Conservation (phyloP, 2,797 vertebrate species). For the Crenuchus spilurus region DNA sequence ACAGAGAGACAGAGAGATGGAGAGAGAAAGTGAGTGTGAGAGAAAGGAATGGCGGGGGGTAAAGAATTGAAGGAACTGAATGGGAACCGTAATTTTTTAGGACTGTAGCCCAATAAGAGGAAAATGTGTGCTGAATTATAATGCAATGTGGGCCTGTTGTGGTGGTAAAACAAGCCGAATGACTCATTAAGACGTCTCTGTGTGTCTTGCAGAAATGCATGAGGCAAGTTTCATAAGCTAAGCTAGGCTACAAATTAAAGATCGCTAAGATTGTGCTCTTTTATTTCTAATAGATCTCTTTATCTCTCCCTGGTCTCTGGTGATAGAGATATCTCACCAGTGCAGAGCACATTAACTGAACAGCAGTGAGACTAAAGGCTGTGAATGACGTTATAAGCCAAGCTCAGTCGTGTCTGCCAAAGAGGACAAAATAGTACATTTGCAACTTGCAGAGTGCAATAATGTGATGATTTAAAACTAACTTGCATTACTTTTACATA, state of each 20-base stretch:
- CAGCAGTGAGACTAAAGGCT: not conserved
- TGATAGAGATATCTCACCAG: not conserved
- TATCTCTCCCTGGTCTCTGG: not conserved
- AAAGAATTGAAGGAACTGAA: too few species aligned
- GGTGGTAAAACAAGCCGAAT: conserved; percentile 7
- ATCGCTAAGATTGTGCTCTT: not conserved
- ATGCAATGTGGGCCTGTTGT: conserved; percentile 21
- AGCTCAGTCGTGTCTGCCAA: not conserved
- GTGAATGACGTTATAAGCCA: not conserved
- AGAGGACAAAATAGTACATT: not conserved
- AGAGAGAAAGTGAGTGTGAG: too few species aligned
- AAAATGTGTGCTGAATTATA: too few species aligned
- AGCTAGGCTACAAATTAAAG: not conserved
- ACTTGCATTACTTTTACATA: too few species aligned
- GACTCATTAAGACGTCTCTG: conserved; percentile 14
- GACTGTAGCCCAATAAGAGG: too few species aligned
- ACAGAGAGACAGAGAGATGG: too few species aligned
- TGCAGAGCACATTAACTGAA: not conserved
- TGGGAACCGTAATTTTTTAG: too few species aligned
- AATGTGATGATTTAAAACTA: too few species aligned
- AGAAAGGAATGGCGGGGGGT: too few species aligned
- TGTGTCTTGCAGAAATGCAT: not conserved
- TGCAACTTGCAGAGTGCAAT: too few species aligned
- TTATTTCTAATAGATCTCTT: not conserved
- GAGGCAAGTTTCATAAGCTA: not conserved